phyloP scores from a whole-genome alignment of 2,888 invertebrate genomes.

The Oxycera nigricornis region DNA sequence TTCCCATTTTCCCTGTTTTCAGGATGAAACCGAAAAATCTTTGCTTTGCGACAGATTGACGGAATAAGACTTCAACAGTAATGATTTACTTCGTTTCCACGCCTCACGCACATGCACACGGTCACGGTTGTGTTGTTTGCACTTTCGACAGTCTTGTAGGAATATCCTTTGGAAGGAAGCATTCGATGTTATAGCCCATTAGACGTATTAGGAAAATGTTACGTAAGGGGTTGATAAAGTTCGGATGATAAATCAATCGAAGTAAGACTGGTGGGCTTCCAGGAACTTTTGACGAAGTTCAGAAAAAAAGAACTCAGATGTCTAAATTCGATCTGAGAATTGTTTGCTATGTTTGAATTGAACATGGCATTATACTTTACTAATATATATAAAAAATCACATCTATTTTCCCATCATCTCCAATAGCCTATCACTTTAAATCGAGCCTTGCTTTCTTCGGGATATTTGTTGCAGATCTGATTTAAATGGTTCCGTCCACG shows the following conservation, averaged over 20 bases:
- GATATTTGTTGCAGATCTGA: too few species aligned
- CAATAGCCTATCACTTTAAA: too few species aligned
- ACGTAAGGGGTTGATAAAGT: slow-evolving; percentile 32
- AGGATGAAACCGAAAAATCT: slow-evolving; percentile 8
- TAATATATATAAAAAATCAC: too few species aligned
- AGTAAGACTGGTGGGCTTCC: too few species aligned
- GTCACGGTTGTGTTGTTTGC: not conserved
- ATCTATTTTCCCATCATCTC: too few species aligned
- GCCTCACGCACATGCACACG: slow-evolving; percentile 7
- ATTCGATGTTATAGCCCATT: slow-evolving; percentile 26
- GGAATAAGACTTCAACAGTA: slow-evolving; percentile 34
- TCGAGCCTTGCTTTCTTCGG: too few species aligned
- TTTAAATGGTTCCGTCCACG: too few species aligned
- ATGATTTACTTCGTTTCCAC: slow-evolving; percentile 28
- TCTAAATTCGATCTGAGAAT: too few species aligned
- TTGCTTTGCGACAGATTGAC: slow-evolving; percentile 33
- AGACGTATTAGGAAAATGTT: slow-evolving; percentile 28
- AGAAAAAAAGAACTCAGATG: too few species aligned
- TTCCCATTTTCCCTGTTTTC: not conserved
- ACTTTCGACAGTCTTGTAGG: not conserved
- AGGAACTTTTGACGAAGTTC: slow-evolving; percentile 28
- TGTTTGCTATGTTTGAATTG: too few species aligned
- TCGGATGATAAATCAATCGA: slow-evolving; percentile 18
- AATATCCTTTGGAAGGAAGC: not conserved
- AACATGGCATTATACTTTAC: too few species aligned